A percentile compares a stretch with the other conserved stretches of the same genome.
phyloP scores from a whole-genome alignment of 2,797 vertebrate species.

The Morus bassanus region DNA sequence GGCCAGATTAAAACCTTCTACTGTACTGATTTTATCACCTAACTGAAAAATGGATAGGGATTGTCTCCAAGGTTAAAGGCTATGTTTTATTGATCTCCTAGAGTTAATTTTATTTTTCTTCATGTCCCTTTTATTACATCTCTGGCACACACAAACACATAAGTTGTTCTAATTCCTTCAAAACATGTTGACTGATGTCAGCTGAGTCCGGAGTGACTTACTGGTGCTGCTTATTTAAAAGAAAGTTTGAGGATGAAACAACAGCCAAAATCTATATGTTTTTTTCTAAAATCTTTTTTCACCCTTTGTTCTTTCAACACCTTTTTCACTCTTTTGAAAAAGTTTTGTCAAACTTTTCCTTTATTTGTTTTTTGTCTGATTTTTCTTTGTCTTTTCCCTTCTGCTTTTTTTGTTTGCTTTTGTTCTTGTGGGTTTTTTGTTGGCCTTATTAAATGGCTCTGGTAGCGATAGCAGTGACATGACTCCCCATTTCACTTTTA shows the following conservation, averaged over 20 bases:
- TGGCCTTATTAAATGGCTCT: background rate
- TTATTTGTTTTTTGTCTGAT: background rate
- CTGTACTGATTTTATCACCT: background rate
- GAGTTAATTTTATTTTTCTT: slow-evolving; percentile 25
- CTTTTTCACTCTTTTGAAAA: background rate
- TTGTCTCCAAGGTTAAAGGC: background rate
- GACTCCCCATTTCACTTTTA: background rate
- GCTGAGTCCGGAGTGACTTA: background rate
- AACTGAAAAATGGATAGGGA: background rate
- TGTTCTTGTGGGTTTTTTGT: background rate
- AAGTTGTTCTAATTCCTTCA: background rate
- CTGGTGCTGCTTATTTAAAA: background rate
- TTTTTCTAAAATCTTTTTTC: background rate
- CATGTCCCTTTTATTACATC: background rate
- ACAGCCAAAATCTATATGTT: background rate
- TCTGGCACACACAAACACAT: background rate
- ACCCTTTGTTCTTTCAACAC: background rate
- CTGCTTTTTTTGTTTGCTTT: background rate
- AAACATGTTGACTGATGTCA: background rate
- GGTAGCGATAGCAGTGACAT: background rate
- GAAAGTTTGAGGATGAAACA: background rate
- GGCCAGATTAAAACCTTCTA: background rate
- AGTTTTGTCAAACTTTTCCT: background rate
- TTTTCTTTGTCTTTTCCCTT: background rate
- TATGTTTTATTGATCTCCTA: background rate